Base-by-base conservation (phyloP, 2,113 vertebrate species). In the Gopherus evgoodei region DNA sequence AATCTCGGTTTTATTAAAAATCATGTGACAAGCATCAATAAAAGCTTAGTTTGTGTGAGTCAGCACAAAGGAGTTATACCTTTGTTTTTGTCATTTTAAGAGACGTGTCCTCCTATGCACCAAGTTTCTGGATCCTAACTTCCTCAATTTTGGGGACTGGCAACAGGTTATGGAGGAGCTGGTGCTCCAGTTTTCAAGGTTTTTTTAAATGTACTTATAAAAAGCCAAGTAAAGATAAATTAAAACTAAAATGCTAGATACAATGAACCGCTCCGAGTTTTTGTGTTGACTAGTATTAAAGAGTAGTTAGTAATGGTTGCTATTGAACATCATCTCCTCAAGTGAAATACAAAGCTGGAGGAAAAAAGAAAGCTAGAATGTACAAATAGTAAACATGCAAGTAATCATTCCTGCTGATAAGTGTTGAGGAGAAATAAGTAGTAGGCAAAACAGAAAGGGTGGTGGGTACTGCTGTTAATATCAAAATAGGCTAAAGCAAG, bases 41-140 rank as follows among this genome's bases (percentile, higher is more conserved):
- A 50, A 91, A 86, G 50, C 42, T 13, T 31, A 49, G 7, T 1
- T 19, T 52, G 47, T 81, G n/a, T 0, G 0, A 84, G 19, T 24
- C 47, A 94, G 19, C n/a, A 17, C 19, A 38, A 92, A 59, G 11
- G 24, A 31, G 89, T 69, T 14, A 27, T 56, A 76, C 6, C 62
- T 76, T 53, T 31, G 5, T 17, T 17, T 84, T 8, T 78, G 1
- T 0, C 44, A 80, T 86, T 86, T 62, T 21, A 6, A 19, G 83
- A 75, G 1, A 87, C 57, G 9, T 16, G 6, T 44, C 1, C 1
- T 24, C 2, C 11, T 13, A 49, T 2, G 3, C 91, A 19, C 24
- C 5, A 24, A 22, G n/a, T 47, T 81, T 79, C 17, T 87, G 35
- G 78, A 17, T n/a, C 12, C 54, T 56, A 81, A 24, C 21, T 84